Conservation (phyloP, 2,888 invertebrate genomes). For the Pammene aurita region DNA sequence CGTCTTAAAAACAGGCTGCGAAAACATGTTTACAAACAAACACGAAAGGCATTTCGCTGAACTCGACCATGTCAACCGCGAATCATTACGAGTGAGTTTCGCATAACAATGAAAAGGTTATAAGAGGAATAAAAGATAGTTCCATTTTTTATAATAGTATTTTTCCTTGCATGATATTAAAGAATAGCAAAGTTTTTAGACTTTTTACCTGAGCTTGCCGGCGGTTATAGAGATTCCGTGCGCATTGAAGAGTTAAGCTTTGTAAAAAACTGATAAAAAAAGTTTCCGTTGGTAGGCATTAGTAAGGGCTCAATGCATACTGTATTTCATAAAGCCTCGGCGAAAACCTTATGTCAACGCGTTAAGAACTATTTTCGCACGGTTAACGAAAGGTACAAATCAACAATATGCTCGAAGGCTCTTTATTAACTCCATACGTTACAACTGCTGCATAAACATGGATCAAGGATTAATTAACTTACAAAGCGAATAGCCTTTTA, state of each 20-base stretch:
- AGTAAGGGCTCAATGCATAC: conserved; percentile 48
- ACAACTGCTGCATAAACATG: conserved; percentile 33
- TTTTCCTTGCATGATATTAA: conserved; percentile 34
- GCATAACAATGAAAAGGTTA: conserved; percentile 21
- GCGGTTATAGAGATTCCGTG: conserved; percentile 55
- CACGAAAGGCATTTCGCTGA: conserved; percentile 2
- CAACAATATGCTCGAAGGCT: conserved; percentile 2
- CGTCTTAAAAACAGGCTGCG: neutral
- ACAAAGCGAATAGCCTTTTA: conserved; percentile 19
- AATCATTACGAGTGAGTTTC: conserved; percentile 19
- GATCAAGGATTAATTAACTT: conserved; percentile 28
- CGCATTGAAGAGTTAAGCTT: conserved; percentile 56
- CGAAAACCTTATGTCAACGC: neutral
- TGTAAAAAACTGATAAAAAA: conserved; percentile 55
- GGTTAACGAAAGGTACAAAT: neutral
- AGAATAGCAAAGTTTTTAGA: conserved; percentile 43
- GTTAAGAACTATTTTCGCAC: neutral
- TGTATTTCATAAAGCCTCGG: conserved; percentile 2
- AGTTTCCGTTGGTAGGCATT: conserved; percentile 57
- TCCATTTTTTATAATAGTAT: conserved; percentile 18
- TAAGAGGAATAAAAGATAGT: conserved; percentile 11
- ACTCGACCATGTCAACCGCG: neutral
- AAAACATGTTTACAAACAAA: conserved; percentile 38
- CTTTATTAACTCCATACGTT: conserved; percentile 23
- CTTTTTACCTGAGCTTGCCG: conserved; percentile 44